A percentile compares a stretch with the other conserved stretches of the same genome.
Conservation (phyloP, 1,140 invertebrate species). For the Tetramorium simillimum region DNA sequence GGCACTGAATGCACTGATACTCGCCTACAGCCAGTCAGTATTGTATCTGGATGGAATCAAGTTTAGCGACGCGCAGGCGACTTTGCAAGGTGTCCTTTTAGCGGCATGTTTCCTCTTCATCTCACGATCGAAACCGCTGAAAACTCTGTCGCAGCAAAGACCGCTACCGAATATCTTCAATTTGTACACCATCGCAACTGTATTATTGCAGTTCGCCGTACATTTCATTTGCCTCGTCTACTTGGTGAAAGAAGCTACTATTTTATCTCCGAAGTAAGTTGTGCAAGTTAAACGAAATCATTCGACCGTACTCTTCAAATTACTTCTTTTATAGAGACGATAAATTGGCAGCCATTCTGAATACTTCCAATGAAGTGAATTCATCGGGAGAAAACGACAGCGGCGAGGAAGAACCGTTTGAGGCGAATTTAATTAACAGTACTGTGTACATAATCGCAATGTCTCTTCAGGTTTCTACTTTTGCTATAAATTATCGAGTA, state of each 20-base stretch:
- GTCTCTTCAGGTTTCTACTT: slow-evolving; percentile 98
- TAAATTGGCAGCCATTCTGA: slow-evolving; percentile 83
- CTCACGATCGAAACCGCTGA: slow-evolving; percentile 98
- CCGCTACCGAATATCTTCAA: slow-evolving; percentile 99
- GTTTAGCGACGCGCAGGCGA: slow-evolving; percentile 98
- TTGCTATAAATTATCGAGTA: slow-evolving; percentile 99
- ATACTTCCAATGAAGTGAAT: slow-evolving; percentile 43
- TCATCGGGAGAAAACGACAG: slow-evolving; percentile 76
- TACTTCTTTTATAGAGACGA: slow-evolving; percentile 81
- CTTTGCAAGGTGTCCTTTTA: slow-evolving; percentile 96
- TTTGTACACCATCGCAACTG: slow-evolving; percentile 98
- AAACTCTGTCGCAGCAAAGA: slow-evolving; percentile 95
- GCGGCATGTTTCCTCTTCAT: slow-evolving; percentile 99
- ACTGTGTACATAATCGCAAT: slow-evolving; percentile 99
- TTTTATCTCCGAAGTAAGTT: slow-evolving; percentile 89
- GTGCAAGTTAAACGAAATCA: not conserved
- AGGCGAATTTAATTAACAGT: slow-evolving; percentile 97
- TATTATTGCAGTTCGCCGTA: slow-evolving; percentile 97
- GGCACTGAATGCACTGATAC: slow-evolving; percentile 98
- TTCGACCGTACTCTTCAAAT: not conserved
- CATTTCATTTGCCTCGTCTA: slow-evolving; percentile 97
- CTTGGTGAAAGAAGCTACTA: slow-evolving; percentile 92
- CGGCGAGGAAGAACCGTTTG: slow-evolving; percentile 95
- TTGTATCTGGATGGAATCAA: slow-evolving; percentile 99
- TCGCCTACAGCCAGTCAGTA: slow-evolving; percentile 99